These are phyloP conservation scores for Drosophila nigromelanica DNA, from an alignment of 1,140 invertebrate species.

Conservation along the genomic window DNA sequence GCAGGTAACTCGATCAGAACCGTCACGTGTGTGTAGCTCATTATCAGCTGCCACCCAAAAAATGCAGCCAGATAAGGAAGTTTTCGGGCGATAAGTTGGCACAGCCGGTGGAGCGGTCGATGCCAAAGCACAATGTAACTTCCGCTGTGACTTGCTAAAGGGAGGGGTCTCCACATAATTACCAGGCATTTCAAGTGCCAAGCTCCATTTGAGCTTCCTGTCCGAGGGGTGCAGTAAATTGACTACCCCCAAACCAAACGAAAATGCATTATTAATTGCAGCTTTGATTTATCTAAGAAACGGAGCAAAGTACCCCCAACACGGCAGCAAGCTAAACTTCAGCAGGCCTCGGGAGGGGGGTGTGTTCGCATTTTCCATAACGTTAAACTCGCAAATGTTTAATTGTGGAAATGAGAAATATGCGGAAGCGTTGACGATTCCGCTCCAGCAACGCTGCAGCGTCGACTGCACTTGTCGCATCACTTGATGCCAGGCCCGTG, in stretches of 20 bases:
- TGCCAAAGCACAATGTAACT: slow-evolving; percentile 20
- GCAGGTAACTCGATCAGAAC: too few species aligned
- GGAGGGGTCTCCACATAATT: slow-evolving; percentile 54
- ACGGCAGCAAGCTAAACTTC: neutral
- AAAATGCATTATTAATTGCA: slow-evolving; percentile 72
- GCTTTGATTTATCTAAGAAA: slow-evolving; percentile 77
- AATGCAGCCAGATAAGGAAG: slow-evolving; percentile 23
- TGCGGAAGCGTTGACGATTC: slow-evolving; percentile 81
- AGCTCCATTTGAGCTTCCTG: slow-evolving; percentile 74
- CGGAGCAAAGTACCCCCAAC: slow-evolving; percentile 11
- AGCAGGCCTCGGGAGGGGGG: neutral
- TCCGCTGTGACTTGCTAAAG: slow-evolving; percentile 34
- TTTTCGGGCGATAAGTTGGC: slow-evolving; percentile 19
- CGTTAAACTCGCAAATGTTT: slow-evolving; percentile 73
- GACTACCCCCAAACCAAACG: slow-evolving; percentile 18
- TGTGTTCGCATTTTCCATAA: slow-evolving; percentile 53
- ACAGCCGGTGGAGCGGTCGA: too few species aligned
- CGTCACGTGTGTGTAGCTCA: slow-evolving; percentile 22
- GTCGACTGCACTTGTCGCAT: slow-evolving; percentile 77
- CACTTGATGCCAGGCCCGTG: slow-evolving; percentile 67
- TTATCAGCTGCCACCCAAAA: slow-evolving; percentile 35
- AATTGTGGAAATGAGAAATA: slow-evolving; percentile 83
- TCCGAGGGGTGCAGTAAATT: slow-evolving; percentile 52
- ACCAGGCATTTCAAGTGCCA: slow-evolving; percentile 63
- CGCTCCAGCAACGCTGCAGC: slow-evolving; percentile 62